Percentiles rank a stretch among this genome's conserved stretches.
Evolutionary conservation across 1,140 invertebrate genomes (phyloP).

Genomic region (Nixonia krombeini): DNA sequence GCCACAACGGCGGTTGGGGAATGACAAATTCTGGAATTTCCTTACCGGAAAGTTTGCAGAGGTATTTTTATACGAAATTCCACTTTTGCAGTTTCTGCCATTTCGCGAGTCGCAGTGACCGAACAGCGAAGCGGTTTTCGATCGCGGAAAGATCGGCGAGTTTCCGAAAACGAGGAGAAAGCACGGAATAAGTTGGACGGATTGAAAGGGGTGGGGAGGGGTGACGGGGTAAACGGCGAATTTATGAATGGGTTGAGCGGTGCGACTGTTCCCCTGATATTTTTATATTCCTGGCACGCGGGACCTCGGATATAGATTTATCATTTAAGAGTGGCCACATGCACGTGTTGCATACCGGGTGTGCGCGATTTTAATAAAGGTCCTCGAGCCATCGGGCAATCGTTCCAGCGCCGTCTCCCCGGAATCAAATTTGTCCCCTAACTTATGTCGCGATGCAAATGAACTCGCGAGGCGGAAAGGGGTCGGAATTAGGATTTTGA

Average conservation of each 20-base stretch:
- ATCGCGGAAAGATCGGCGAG: background rate
- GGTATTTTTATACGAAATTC: too few relatives aligned
- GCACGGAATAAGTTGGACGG: too few relatives aligned
- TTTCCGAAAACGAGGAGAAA: too few relatives aligned
- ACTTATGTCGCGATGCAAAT: conserved; percentile 46
- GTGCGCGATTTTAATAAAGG: conserved; percentile 51
- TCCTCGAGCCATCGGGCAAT: conserved; percentile 33
- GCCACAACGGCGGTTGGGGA: too few relatives aligned
- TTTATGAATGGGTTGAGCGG: conserved; percentile 11
- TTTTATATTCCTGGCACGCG: conserved; percentile 42
- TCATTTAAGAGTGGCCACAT: conserved; percentile 47
- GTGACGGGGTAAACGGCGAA: background rate
- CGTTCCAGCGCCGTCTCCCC: conserved; percentile 13
- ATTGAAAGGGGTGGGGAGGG: background rate
- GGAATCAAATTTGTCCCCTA: conserved; percentile 40
- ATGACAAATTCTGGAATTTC: too few relatives aligned
- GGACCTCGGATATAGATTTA: conserved; percentile 43
- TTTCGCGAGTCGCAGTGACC: background rate
- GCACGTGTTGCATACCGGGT: conserved; percentile 46
- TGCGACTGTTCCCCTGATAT: conserved; percentile 6
- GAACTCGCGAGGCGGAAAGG: conserved; percentile 28
- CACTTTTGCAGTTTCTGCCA: too few relatives aligned
- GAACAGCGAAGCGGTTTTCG: background rate
- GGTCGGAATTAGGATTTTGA: conserved; percentile 32
- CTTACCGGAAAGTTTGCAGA: too few relatives aligned